These are phyloP conservation scores for Zygaena filipendulae DNA, from an alignment of 2,888 invertebrate species.

Conservation along the genomic window DNA sequence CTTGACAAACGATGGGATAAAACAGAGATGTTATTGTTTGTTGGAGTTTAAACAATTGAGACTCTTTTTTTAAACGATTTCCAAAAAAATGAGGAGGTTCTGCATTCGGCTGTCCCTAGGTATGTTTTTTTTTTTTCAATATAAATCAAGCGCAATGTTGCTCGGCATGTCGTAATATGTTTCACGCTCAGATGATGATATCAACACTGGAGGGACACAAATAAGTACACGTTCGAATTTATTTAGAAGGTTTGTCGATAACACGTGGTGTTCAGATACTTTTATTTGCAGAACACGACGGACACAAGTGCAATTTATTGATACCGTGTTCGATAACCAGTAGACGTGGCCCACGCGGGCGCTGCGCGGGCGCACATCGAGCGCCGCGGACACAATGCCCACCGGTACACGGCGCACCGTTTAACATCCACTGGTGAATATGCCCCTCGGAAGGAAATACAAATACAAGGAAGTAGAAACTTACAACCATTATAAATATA, in stretches of 20 bases:
- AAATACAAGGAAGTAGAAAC: no score
- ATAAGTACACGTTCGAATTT: conserved; percentile 55
- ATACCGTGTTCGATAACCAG: conserved; percentile 59
- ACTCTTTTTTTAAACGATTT: no score
- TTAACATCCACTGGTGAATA: conserved; percentile 34
- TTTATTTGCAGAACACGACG: conserved; percentile 55
- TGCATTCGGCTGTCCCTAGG: no score
- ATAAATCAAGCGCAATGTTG: no score
- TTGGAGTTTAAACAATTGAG: no score
- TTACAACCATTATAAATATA: conserved; percentile 57
- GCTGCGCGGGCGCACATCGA: conserved; percentile 14
- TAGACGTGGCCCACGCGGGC: conserved; percentile 55
- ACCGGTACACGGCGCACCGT: conserved; percentile 27
- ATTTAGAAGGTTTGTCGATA: conserved; percentile 59
- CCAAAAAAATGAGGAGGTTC: no score
- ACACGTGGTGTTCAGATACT: conserved; percentile 41
- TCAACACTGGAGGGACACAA: conserved; percentile 41
- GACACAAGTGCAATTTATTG: conserved; percentile 64
- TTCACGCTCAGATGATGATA: conserved; percentile 41
- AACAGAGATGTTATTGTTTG: no score
- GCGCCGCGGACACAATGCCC: conserved; percentile 27
- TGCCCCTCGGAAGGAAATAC: conserved; percentile 49
- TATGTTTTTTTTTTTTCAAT: no score
- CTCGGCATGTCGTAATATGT: no score
- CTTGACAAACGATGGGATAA: no score